Conservation (phyloP, 2,888 invertebrate species). For the Acleris laterana region DNA sequence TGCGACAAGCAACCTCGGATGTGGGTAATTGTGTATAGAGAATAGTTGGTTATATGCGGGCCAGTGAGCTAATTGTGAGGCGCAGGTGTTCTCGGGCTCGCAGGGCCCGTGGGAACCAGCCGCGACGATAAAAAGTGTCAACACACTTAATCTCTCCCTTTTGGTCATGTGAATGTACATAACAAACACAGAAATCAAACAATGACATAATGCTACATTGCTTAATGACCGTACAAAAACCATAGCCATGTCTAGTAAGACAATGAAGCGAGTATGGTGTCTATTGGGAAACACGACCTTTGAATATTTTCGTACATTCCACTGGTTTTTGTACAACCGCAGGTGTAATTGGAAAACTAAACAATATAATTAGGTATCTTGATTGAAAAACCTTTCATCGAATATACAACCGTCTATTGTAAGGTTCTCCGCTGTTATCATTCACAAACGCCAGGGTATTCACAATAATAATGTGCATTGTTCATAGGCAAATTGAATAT, state of each 20-base stretch:
- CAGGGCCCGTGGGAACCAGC: constrained; percentile 62
- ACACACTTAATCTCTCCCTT: constrained; percentile 60
- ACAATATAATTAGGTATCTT: not conserved
- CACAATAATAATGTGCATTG: too few species aligned
- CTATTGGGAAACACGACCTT: constrained; percentile 1
- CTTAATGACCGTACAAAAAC: constrained; percentile 57
- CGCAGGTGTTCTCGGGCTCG: constrained; percentile 58
- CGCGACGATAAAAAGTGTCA: constrained; percentile 59
- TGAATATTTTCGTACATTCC: not conserved
- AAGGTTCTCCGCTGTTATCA: too few species aligned
- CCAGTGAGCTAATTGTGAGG: constrained; percentile 55
- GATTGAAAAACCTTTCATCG: too few species aligned
- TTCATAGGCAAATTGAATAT: too few species aligned
- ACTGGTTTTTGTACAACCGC: not conserved
- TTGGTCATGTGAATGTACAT: constrained; percentile 54
- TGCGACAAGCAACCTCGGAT: constrained; percentile 74
- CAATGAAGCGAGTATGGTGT: constrained; percentile 4
- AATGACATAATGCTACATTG: constrained; percentile 70
- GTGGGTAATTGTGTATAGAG: constrained; percentile 60
- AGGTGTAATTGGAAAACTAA: not conserved
- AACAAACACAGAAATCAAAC: constrained; percentile 59
- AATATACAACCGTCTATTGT: too few species aligned
- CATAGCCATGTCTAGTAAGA: constrained; percentile 42
- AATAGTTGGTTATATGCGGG: constrained; percentile 48
- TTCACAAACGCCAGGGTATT: too few species aligned